Conservation (phyloP, 1,140 invertebrate genomes). For the Atta texana region DNA sequence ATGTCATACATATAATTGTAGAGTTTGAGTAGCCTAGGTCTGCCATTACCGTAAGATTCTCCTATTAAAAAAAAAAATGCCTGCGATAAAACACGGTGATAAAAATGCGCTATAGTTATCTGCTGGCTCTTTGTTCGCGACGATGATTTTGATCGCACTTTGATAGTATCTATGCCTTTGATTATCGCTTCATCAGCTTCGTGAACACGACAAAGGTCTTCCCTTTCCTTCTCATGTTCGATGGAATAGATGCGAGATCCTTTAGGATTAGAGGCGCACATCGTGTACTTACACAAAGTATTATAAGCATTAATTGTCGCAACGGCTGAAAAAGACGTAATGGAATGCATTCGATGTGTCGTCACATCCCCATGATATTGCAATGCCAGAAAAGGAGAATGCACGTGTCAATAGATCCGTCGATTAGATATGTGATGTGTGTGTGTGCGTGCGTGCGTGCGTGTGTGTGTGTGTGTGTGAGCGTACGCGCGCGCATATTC, state of each 20-base stretch:
- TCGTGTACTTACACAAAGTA: constrained; percentile 13
- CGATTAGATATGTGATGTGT: constrained; percentile 40
- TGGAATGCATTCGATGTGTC: constrained; percentile 1
- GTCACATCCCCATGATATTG: constrained; percentile 23
- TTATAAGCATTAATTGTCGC: constrained; percentile 46
- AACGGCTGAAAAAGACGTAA: constrained; percentile 32
- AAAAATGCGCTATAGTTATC: not conserved
- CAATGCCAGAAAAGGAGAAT: constrained; percentile 32
- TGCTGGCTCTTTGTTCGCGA: not conserved
- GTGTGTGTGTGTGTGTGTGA: not conserved
- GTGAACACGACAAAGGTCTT: constrained; percentile 7
- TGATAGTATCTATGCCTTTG: constrained; percentile 26
- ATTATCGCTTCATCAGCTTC: constrained; percentile 38
- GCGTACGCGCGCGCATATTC: constrained; percentile 24
- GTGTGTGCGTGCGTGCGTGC: not conserved
- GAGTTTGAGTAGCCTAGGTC: not conserved
- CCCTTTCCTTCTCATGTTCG: not conserved
- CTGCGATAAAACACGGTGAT: not conserved
- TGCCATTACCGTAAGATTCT: not conserved
- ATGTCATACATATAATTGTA: not conserved
- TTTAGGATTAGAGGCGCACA: constrained; percentile 20
- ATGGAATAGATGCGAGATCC: not conserved
- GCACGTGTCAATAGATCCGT: constrained; percentile 63
- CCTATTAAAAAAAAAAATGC: not conserved
- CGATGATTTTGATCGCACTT: constrained; percentile 12